phyloP scores from a whole-genome alignment of 2,113 vertebrate genomes.

The Camarhynchus parvulus region DNA sequence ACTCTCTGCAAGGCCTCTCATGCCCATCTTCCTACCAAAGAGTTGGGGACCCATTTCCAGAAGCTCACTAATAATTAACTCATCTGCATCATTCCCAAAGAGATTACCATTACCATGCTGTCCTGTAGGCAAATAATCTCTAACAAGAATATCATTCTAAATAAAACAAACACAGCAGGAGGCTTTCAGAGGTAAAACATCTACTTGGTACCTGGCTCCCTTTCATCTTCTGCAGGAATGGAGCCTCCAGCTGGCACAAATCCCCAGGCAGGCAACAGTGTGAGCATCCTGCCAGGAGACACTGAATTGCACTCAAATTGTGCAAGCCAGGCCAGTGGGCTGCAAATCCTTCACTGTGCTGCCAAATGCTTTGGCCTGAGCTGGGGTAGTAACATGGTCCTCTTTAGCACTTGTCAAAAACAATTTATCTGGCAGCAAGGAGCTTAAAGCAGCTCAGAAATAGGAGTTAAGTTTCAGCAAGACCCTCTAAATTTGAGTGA shows the following conservation, averaged over 20 bases:
- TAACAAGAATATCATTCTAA: background rate
- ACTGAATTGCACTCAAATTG: background rate
- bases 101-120: background rate
- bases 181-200: background rate
- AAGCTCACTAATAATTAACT: background rate
- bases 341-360: background rate
- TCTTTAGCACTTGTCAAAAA: slow-evolving; percentile 22
- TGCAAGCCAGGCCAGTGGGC: background rate
- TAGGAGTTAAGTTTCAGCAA: background rate
- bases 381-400: background rate
- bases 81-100: background rate
- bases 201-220: background rate
- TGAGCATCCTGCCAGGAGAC: background rate
- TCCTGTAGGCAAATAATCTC: background rate
- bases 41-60: background rate
- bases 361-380: slow-evolving; percentile 14
- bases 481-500: background rate
- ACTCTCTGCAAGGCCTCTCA: background rate
- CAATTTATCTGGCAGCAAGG: background rate
- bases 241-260: background rate
- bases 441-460: background rate
- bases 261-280: background rate
- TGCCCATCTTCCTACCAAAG: background rate
- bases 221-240: background rate
- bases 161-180: background rate